Base-by-base conservation (phyloP, 2,888 invertebrate genomes). In the Junonia oenone region DNA sequence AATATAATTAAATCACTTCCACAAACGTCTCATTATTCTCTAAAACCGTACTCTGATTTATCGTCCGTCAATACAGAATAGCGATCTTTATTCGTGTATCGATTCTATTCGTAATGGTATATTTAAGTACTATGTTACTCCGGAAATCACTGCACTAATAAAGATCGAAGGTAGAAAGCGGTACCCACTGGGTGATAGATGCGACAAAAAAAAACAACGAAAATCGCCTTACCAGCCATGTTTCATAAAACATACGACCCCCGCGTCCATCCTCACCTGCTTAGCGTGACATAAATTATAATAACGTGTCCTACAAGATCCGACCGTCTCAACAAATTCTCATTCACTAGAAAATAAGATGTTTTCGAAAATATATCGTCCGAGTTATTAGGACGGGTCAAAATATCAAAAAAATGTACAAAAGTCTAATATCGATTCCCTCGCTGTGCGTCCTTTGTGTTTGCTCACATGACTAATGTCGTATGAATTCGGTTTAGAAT, bases 221-320 rank as follows among this genome's bases (percentile, higher is more conserved):
- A 86, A 85, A 85, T 85, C 85, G 87, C 83, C 87, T 87, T 85
- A 88, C 87, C 86, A 83, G 85, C 84, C 88, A 89, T 88, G 88
- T 87, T 85, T 86, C 81, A 88, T 89, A 89, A 87, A 89, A 88
- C 81, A 85, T 88, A 89, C 85, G 86, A 87, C 86, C 81, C 81
- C 78, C 78, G 78, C 87, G 81, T 89, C 88, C 88, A 89, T 89
- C 88, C 88, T 88, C 89, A 90, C 89, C 89, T 89, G 89, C 88
- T 86, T 88, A 85, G 89, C 87, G 84, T 81, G 83, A 89, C 87
- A 89, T 90, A 89, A 89, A 88, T 89, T 87, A 88, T 88, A 89
- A 85, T 87, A 88, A 88, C 85, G 88, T 88, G 85, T 88, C 86
- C 85, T 86, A 88, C 87, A 84, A 79, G 80, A 76, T 83, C 83